Evolutionary conservation across 2,797 vertebrate species (phyloP).

Genomic region (Malurus splendens): DNA sequence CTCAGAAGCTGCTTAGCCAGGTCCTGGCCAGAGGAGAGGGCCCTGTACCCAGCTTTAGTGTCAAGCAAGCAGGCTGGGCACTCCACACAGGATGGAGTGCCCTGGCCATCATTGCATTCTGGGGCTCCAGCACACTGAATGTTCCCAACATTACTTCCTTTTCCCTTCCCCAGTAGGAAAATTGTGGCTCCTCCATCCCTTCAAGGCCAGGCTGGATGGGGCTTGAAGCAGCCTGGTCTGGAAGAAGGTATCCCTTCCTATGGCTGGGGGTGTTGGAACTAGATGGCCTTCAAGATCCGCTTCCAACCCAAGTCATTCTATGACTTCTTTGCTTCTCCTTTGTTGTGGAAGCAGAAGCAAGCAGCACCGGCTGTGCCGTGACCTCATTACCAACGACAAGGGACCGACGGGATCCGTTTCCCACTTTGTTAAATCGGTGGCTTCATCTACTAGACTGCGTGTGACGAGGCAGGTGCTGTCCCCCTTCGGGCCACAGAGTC

Average conservation of each 20-base stretch:
- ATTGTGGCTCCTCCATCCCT: not conserved
- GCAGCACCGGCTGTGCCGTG: not conserved
- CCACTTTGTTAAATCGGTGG: not conserved
- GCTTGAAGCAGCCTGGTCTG: not conserved
- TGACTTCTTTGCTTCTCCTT: no score
- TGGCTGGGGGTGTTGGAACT: accelerated
- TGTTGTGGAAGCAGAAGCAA: accelerated
- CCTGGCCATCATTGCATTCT: no score
- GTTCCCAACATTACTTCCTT: no score
- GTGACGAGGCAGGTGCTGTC: not conserved
- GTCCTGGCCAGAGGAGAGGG: accelerated
- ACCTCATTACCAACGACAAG: accelerated
- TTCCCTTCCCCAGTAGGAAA: not conserved
- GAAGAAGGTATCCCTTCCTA: not conserved
- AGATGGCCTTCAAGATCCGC: not conserved
- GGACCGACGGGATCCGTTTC: accelerated
- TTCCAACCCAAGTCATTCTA: not conserved
- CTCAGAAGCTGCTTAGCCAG: not conserved
- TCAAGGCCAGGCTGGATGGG: not conserved
- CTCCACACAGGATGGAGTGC: no score
- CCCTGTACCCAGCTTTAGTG: accelerated
- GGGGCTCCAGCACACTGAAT: not conserved
- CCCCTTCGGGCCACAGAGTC: accelerated
- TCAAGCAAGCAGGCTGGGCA: accelerated
- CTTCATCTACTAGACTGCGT: not conserved